Evolutionary conservation across 2,797 vertebrate genomes (phyloP), one percentile per base, ranked within the genome.

Genomic region (Typhlichthys subterraneus): DNA sequence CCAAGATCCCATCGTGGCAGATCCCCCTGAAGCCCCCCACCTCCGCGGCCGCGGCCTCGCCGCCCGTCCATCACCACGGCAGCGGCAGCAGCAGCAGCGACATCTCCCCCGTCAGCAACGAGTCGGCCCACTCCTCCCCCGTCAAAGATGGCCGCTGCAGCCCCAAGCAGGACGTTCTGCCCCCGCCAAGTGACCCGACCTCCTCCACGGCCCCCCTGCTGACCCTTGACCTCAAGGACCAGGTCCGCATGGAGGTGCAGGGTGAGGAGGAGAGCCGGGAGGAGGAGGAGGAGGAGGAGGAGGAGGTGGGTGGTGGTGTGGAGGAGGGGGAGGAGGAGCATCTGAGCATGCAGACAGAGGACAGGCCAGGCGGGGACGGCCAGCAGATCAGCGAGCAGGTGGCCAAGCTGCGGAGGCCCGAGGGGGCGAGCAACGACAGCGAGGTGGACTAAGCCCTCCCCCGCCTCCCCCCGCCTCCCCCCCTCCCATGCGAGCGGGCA

Each of bases 181-280:
- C 23, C 0, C 23, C 23, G 4, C 23, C 23, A 29, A 29, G 23
- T 29, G 23, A 29, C 23, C 23, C 23, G 0, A 0, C 23, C 23
- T 29, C 93, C 61, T 93, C 92, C 54, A 79, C 87, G 53, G 81
- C 95, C n/a, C 48, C 72, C 8, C 66, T 78, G 10, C 88, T 90
- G 0, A 76, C 83, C 15, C 89, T 96, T 1, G 95, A 95, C 0
- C 87, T 97, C 47, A 95, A 94, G 69, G 89, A 94, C 81, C 96
- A 96, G 85, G 95, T 97, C 61, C 88, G 95, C 46, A 98, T 98
- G 95, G 97, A 98, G 82, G 96, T 98, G 47, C 96, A 98, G 84
- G 97, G 96, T 53, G 96, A 96, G 82, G 95, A 97, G 71, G 75
- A 87, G 72, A 65, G 69, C 53, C 62, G 79, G 31, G 70, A 83